Percentiles rank a stretch among this genome's conserved stretches.
Evolutionary conservation across 2,113 vertebrate genomes (phyloP).

Genomic region (Alethe castanea): DNA sequence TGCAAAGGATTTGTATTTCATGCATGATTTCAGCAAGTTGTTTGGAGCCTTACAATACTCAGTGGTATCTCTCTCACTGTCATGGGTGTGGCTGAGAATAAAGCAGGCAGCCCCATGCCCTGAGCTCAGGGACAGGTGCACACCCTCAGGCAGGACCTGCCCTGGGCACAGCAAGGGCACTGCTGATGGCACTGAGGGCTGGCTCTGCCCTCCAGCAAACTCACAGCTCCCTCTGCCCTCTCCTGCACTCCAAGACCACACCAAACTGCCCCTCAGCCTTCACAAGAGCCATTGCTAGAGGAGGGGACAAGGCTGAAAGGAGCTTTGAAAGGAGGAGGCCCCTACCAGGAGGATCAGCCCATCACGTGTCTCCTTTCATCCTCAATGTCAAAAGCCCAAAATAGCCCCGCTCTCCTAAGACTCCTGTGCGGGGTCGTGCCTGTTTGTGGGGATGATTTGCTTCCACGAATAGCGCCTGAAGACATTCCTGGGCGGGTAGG

Average conservation of each 20-base stretch:
- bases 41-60: neutral
- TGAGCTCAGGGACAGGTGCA: neutral
- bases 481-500: conserved; percentile 59
- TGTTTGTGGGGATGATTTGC: neutral
- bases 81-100: neutral
- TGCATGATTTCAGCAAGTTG: accelerated
- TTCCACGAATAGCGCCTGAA: conserved; percentile 36
- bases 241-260: neutral
- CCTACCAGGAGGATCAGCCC: neutral
- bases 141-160: neutral
- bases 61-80: neutral
- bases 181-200: neutral
- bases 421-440: neutral
- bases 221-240: neutral
- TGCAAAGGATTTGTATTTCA: neutral
- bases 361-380: neutral
- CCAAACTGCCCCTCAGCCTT: neutral
- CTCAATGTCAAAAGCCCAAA: neutral
- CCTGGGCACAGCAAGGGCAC: too few species aligned
- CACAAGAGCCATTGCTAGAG: neutral
- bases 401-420: neutral
- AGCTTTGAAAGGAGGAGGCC: neutral
- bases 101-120: accelerated
- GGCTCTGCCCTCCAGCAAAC: neutral
- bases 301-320: neutral